A percentile compares a stretch with the other conserved stretches of the same genome.
Evolutionary conservation across 2,797 vertebrate species (phyloP).

Genomic region (Rhabdophis nuchalis): DNA sequence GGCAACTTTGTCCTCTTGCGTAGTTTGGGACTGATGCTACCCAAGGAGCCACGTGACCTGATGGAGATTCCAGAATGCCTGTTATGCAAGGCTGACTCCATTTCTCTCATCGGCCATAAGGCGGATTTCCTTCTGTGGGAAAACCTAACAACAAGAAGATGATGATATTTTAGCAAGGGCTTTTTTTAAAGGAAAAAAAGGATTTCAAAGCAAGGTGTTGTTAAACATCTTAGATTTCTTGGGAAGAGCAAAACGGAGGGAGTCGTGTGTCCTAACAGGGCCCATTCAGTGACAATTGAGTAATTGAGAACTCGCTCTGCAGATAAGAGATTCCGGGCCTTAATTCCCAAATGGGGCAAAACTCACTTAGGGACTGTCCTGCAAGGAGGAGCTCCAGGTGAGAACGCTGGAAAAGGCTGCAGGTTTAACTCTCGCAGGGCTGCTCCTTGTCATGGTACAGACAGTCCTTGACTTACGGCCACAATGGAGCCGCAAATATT

Average conservation of each 20-base stretch:
- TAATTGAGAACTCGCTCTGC: neutral
- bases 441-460: neutral
- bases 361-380: too few species aligned
- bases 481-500: neutral
- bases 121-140: neutral
- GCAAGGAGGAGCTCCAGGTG: neutral
- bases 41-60: neutral
- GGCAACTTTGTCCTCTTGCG: conserved; percentile 35
- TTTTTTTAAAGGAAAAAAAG: too few species aligned
- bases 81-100: neutral
- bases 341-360: too few species aligned
- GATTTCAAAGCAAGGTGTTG: neutral
- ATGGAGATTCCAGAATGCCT: neutral
- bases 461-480: neutral
- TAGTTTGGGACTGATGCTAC: neutral
- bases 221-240: neutral
- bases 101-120: too few species aligned
- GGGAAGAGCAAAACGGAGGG: neutral
- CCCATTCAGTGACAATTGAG: neutral
- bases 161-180: neutral
- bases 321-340: neutral
- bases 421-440: too few species aligned
- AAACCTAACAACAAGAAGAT: neutral
- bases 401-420: neutral
- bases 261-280: neutral